A percentile compares a stretch with the other conserved stretches of the same genome.
phyloP scores from a whole-genome alignment of 2,797 vertebrate species.

The Falco concolor region DNA sequence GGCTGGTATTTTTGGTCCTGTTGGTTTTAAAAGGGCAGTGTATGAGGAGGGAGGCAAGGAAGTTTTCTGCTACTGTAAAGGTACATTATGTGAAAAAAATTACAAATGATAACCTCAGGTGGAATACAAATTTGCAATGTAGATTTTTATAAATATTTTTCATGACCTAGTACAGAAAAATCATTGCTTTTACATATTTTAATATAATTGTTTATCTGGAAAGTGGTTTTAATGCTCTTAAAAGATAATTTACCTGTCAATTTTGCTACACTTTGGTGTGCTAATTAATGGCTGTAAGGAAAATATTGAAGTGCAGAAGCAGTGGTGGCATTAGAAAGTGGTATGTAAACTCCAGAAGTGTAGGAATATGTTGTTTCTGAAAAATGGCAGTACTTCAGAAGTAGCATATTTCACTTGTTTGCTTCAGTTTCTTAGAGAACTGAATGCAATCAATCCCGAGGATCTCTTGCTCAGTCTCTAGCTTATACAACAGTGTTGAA shows the following conservation, averaged over 20 bases:
- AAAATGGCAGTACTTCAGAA: neutral
- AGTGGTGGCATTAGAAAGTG: neutral
- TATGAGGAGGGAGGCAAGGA: neutral
- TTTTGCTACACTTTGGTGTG: constrained; percentile 54
- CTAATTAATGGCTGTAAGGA: constrained; percentile 70
- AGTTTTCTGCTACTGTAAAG: neutral
- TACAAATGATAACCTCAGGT: constrained; percentile 29
- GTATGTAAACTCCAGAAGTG: neutral
- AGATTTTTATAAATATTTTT: constrained; percentile 55
- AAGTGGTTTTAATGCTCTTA: constrained; percentile 67
- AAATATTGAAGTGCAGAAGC: constrained; percentile 63
- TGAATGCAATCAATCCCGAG: neutral
- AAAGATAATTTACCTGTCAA: constrained; percentile 73
- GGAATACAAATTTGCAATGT: constrained; percentile 30
- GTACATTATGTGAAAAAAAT: neutral
- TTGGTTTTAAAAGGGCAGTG: neutral
- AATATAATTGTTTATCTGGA: constrained; percentile 62
- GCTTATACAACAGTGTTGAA: neutral
- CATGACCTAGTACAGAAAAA: constrained; percentile 30
- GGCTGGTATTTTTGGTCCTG: neutral
- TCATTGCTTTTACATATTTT: constrained; percentile 46
- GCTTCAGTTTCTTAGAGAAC: neutral
- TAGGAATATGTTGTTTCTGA: neutral
- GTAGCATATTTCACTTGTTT: neutral
- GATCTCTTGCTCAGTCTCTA: neutral